Evolutionary conservation across 2,888 invertebrate genomes (phyloP), one percentile per base, ranked within the genome.

Genomic region (Euplagia quadripunctaria): DNA sequence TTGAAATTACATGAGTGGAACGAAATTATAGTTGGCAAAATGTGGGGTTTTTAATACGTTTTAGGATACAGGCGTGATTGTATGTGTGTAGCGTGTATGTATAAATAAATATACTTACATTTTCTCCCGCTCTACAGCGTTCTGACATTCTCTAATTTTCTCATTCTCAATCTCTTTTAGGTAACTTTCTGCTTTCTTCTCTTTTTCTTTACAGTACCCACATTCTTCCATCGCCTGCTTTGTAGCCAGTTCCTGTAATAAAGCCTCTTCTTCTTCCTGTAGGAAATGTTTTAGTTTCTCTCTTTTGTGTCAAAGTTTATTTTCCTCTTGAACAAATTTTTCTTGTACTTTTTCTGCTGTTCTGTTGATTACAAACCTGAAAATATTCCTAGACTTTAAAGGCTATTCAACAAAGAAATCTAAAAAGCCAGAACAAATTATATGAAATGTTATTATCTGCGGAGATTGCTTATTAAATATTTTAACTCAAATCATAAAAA

Each of bases 121-220:
- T 87, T 93, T 93, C 71, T 95, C 93, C 67, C 93, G 92, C 79
- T 94, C 94, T 71, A 95, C 87, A 42, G 94, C 94, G 75, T 90
- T 94, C 70, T 93, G 88, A 80, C 94, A 95, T 64, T 91, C 91
- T 70, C 88, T 87, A n/a, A 91, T 79, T 76, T 92, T 94, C 74
- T 94, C 91, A 55, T 83, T 89, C 75, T 94, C 93, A 71, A 95
- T 86, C 20, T 91, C 91, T 74, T 93, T 89, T 71, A 90, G 81
- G 68, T 91, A 92, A 12, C 83, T 86, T 31, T 85, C 84, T 9
- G 85, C 73, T 74, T 87, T 90, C 58, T 78, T 88, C 1, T 91
- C 88, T 79, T 89, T 93, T 64, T 92, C 90, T 63, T 85, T 87
- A 74, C 93, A 94, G 76, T 90, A 92, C 0, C 81, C 82, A 74